Evolutionary conservation across 2,797 vertebrate species (phyloP).

Genomic region (Intellagama lesueurii): DNA sequence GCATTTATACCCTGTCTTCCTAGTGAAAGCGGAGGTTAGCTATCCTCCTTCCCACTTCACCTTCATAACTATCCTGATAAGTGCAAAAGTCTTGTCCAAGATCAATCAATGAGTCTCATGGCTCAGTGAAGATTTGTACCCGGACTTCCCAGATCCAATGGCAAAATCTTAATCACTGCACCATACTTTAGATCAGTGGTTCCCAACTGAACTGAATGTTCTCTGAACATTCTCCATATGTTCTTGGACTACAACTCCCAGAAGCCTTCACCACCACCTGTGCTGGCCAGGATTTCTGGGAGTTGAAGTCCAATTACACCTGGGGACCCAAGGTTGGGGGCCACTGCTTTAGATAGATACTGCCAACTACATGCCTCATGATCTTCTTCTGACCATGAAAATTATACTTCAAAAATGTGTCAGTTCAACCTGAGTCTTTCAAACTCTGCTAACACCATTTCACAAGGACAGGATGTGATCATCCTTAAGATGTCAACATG

Average conservation of each 20-base stretch:
- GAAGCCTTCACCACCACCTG: too few relatives aligned
- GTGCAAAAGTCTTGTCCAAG: background rate
- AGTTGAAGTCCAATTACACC: too few relatives aligned
- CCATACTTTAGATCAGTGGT: background rate
- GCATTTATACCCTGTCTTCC: background rate
- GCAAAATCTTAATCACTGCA: background rate
- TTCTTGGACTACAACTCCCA: too few relatives aligned
- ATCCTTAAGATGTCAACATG: background rate
- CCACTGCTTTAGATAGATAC: background rate
- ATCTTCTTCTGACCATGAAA: background rate
- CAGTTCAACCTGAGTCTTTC: background rate
- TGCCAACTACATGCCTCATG: background rate
- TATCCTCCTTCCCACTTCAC: background rate
- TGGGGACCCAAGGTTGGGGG: too few relatives aligned
- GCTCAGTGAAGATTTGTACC: background rate
- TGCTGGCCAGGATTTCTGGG: too few relatives aligned
- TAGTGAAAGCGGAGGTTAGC: background rate
- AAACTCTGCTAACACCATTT: background rate
- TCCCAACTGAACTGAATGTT: too few relatives aligned
- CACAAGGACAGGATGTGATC: background rate
- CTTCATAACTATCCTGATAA: background rate
- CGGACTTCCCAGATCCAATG: background rate
- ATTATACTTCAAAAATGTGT: slow-evolving; percentile 19
- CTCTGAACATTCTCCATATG: too few relatives aligned
- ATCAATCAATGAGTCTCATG: background rate